Percentiles rank a stretch among this genome's conserved stretches.
These are phyloP conservation scores for Nephila pilipes DNA, from an alignment of 1,140 invertebrate species.

Conservation along the genomic window DNA sequence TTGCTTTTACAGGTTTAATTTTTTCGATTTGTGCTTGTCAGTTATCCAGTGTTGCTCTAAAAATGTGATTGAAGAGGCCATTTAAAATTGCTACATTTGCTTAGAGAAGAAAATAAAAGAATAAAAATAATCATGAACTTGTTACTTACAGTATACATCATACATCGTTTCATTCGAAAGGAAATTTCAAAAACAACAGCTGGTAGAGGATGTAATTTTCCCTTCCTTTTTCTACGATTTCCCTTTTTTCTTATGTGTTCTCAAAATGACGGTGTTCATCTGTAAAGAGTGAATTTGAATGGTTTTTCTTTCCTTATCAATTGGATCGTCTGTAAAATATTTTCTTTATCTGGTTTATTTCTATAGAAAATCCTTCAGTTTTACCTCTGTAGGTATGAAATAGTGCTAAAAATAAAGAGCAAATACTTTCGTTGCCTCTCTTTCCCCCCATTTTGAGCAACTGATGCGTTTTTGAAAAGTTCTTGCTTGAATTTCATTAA, in stretches of 20 bases:
- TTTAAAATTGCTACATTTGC: no score
- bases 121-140: not conserved
- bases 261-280: constrained; percentile 27
- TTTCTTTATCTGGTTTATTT: not conserved
- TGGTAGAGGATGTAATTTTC: not conserved
- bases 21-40: no score
- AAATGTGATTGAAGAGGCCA: no score
- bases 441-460: not conserved
- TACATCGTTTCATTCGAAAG: not conserved
- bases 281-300: constrained; percentile 38
- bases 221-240: constrained; percentile 1
- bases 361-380: not conserved
- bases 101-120: no score
- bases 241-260: not conserved
- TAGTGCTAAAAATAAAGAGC: not conserved
- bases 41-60: no score
- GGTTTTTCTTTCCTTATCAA: constrained; percentile 31
- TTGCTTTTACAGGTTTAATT: no score
- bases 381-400: not conserved
- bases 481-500: constrained; percentile 16
- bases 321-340: not conserved
- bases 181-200: not conserved
- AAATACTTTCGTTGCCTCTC: not conserved
- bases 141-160: not conserved
- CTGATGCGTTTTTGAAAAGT: constrained; percentile 38